These are phyloP conservation scores for Stichopus chloronotus DNA, from an alignment of 35 echinoderm and acorn worm genomes.

Conservation along the genomic window DNA sequence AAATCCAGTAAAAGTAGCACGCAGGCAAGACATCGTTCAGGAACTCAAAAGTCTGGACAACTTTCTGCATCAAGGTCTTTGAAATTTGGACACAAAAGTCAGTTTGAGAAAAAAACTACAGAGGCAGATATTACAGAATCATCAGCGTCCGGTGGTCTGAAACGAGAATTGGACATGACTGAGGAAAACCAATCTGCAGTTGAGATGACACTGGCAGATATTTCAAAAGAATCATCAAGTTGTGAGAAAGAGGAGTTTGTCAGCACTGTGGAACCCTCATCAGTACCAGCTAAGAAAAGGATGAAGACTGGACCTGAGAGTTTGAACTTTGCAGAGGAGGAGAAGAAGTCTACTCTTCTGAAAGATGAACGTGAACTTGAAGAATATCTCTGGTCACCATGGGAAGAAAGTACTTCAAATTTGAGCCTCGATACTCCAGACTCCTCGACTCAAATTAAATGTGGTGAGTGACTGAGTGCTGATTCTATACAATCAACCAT, in stretches of 20 bases:
- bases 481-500: too few species aligned
- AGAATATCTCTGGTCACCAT: conserved; percentile 42
- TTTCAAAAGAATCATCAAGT: not conserved
- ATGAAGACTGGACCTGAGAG: conserved; percentile 20
- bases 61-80: not conserved
- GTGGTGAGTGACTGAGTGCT: not conserved
- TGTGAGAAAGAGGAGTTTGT: not conserved
- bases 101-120: too few species aligned
- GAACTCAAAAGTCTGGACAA: not conserved
- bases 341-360: not conserved
- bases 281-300: not conserved
- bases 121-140: too few species aligned
- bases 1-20: not conserved
- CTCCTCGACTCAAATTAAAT: not conserved
- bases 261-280: not conserved
- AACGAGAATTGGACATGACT: too few species aligned
- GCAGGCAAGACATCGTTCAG: not conserved
- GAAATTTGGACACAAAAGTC: conserved; percentile 10
- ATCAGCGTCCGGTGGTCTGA: too few species aligned
- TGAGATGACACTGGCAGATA: too few species aligned
- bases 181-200: too few species aligned
- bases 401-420: not conserved
- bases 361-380: conserved; percentile 25
- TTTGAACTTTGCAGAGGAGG: not conserved
- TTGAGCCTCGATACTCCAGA: conserved; percentile 24